Conservation (phyloP, 1,140 invertebrate species). For the Drosophila kohkoa region DNA sequence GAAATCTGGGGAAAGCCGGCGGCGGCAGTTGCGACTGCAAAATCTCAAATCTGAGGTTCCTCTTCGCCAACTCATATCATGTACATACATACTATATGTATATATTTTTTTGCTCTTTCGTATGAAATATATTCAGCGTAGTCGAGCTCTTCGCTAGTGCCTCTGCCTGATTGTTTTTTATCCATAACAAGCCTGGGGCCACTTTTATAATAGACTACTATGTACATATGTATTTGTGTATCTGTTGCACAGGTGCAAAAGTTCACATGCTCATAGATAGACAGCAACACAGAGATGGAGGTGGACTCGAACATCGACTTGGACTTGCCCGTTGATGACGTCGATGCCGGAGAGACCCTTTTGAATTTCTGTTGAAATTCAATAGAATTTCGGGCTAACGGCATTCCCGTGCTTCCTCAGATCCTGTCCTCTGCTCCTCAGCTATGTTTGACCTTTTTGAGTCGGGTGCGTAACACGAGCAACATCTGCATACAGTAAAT, state of each 20-base stretch:
- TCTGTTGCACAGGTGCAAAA: slow-evolving; percentile 64
- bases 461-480: slow-evolving; percentile 24
- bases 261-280: slow-evolving; percentile 54
- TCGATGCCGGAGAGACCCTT: slow-evolving; percentile 12
- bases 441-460: not conserved
- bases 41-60: slow-evolving; percentile 39
- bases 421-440: not conserved
- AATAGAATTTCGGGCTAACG: slow-evolving; percentile 63
- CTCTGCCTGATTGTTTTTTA: slow-evolving; percentile 77
- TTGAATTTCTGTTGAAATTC: slow-evolving; percentile 73
- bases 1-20: not conserved
- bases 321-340: slow-evolving; percentile 10
- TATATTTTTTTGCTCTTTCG: no score
- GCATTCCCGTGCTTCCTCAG: slow-evolving; percentile 54
- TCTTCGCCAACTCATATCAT: not conserved
- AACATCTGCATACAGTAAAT: slow-evolving; percentile 78
- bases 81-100: no score
- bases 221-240: slow-evolving; percentile 29
- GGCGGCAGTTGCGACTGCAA: not conserved
- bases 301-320: slow-evolving; percentile 4
- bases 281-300: slow-evolving; percentile 5
- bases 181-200: slow-evolving; percentile 72
- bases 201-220: slow-evolving; percentile 71
- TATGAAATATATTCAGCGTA: slow-evolving; percentile 5
- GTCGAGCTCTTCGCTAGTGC: slow-evolving; percentile 3